Base-by-base conservation (phyloP, 2,113 vertebrate genomes). In the Zeus faber region DNA sequence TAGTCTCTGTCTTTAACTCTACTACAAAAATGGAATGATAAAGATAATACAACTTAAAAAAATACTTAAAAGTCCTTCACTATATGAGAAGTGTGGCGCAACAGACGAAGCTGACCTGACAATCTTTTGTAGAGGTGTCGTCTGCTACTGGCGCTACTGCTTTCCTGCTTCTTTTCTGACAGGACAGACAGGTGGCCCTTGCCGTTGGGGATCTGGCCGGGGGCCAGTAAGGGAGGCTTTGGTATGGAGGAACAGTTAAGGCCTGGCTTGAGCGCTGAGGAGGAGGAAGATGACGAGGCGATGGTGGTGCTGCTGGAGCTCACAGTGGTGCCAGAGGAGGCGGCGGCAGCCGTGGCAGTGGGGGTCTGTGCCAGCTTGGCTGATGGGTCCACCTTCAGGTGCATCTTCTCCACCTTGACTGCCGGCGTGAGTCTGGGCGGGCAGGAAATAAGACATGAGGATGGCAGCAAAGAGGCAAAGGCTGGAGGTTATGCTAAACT, bases 171-270 rank as follows among this genome's bases (percentile, higher is more conserved):
- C 91, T 97, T 99, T 86, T 96, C 93, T 22, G 70, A 70, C 25
- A 79, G 91, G 84, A 76, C 62, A 20, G 93, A 91, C 83, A 91
- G 86, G 89, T 96, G 93, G 87, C 94, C 92, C 92, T 96, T 98
- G 90, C 95, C 96, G 61, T 98, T 98, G 87, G 95, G 92, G 86
- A 97, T 94, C 85, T 95, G 97, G 89, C 93, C 92, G 59, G 93
- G 89, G 80, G 94, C 93, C 92, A 91, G 91, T 90, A 93, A 92
- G 90, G 92, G 90, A 91, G 94, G 93, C 97, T 98, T 99, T 99
- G 95, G 97, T 99, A 98, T 93, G 91, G 94, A 94, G 90, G 93
- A 91, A 91, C 91, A 95, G 91, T 95, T 98, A 99, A 97, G 96
- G 96, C 94, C 93, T 94, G 92, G 86, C 93, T 97, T 99, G 87